Percentiles rank a stretch among this genome's conserved stretches.
Evolutionary conservation across 2,888 invertebrate genomes (phyloP).

Genomic region (Thera obeliscata): DNA sequence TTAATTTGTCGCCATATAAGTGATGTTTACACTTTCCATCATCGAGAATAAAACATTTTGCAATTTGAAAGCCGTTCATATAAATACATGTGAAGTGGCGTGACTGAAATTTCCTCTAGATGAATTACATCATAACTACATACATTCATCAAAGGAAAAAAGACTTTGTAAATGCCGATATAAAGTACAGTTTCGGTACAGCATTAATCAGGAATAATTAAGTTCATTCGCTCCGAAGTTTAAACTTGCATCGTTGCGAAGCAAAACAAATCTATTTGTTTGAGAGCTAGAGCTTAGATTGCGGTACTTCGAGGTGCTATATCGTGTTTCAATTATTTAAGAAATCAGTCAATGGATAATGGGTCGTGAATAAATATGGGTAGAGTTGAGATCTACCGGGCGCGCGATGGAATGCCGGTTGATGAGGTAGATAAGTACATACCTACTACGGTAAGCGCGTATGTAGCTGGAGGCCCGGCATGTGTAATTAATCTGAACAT

Average conservation of each 20-base stretch:
- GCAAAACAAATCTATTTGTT: constrained; percentile 60
- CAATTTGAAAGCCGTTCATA: constrained; percentile 55
- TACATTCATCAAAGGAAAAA: constrained; percentile 51
- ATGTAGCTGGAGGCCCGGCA: constrained; percentile 55
- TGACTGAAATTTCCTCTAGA: constrained; percentile 69
- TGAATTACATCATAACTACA: constrained; percentile 61
- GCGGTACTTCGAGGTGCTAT: constrained; percentile 55
- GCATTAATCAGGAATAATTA: constrained; percentile 66
- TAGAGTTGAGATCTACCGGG: constrained; percentile 61
- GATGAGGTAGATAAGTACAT: constrained; percentile 68
- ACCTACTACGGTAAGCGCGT: constrained; percentile 60
- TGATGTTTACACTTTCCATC: constrained; percentile 48
- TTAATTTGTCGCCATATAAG: constrained; percentile 50
- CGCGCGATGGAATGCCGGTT: constrained; percentile 64
- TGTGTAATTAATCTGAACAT: constrained; percentile 75
- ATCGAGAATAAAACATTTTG: constrained; percentile 49
- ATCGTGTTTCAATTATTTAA: constrained; percentile 73
- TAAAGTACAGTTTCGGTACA: constrained; percentile 63
- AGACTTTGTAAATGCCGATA: constrained; percentile 54
- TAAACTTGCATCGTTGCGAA: constrained; percentile 52
- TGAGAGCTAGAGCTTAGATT: constrained; percentile 61
- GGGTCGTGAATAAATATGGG: constrained; percentile 56
- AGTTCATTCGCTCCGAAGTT: constrained; percentile 57
- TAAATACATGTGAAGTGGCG: constrained; percentile 72
- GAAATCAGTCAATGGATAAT: constrained; percentile 63